Base-by-base conservation (phyloP, 2,888 invertebrate species). In the Apodemia hepburni region DNA sequence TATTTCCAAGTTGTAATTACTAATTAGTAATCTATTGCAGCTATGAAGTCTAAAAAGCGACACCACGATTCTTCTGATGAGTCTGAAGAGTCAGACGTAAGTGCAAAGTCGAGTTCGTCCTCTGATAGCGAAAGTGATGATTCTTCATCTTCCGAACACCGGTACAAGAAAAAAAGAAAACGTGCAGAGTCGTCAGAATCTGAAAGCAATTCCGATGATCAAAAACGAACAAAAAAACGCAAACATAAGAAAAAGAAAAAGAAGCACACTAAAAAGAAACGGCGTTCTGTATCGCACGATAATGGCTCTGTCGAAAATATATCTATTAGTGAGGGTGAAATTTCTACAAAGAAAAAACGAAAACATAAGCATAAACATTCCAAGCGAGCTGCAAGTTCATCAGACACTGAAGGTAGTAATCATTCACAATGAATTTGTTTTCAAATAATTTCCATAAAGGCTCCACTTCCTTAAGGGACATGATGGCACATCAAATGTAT, bases 181-280 rank as follows among this genome's bases (percentile, higher is more conserved):
- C 89, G 84, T 74, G 87, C 75, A 57, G 83, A 85, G 60, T 85
- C 86, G 64, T 85, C 90, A 17, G 84, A 84, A 62, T 87, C 89
- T 11, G 90, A 88, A 27, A 87, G 87, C 63, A 85, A 85, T 64
- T 84, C 86, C 0, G 87, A 86, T 60, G 84, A 80, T 22, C 85
- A 84, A 62, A 85, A 82, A 65, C 85, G 86, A 22, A 72, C 80
- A 5, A 92, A 91, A 68, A 92, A 89, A 76, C 86, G 90, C 22
- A 92, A 92, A 69, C 92, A 92, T 64, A 92, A 92, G 79, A 92
- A 92, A 70, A 92, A 92, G 78, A 92, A 92, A 78, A 90, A 87
- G 79, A 92, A 92, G 71, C 92, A 92, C 65, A 76, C 74, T 17
- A 92, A 92, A 74, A 90, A 84, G 73, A 91, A 88, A 69, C 79